Percentiles rank a stretch among this genome's conserved stretches.
These are phyloP conservation scores for Tolmerus cingulatus DNA, from an alignment of 2,888 invertebrate species.

Conservation along the genomic window DNA sequence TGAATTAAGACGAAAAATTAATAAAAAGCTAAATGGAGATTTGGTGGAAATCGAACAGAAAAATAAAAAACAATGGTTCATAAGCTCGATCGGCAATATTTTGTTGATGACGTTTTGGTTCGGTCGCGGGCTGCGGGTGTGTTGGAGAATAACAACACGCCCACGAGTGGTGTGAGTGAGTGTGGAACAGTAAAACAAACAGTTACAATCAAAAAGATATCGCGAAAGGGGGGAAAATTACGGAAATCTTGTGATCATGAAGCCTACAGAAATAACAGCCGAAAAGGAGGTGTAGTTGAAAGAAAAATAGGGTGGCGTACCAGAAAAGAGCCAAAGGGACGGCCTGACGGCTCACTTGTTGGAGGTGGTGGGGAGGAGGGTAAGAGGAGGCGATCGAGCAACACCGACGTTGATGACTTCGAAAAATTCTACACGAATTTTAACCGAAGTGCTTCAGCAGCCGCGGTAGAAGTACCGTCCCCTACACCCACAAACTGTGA, in stretches of 20 bases:
- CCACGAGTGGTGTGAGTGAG: background rate
- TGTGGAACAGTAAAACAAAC: background rate
- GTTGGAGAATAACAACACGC: background rate
- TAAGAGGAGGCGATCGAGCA: background rate
- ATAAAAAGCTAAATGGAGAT: background rate
- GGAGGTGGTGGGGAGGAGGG: background rate
- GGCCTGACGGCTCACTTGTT: background rate
- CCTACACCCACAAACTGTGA: too few relatives aligned
- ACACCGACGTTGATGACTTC: background rate
- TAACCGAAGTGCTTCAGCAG: background rate
- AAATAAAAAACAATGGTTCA: background rate
- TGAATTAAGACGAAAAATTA: background rate
- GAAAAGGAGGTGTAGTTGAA: background rate
- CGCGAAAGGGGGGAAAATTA: background rate
- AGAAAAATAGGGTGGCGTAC: too few relatives aligned
- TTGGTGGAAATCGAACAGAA: background rate
- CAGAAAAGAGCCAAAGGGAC: too few relatives aligned
- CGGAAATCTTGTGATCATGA: background rate
- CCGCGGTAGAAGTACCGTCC: background rate
- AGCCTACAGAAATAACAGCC: background rate
- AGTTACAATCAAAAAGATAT: background rate
- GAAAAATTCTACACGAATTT: conserved; percentile 6
- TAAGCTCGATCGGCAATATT: background rate
- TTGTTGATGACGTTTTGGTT: background rate
- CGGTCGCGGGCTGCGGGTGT: background rate